Percentiles rank a stretch among this genome's conserved stretches.
Conservation (phyloP, 2,113 vertebrate species). For the Cathartes aura region DNA sequence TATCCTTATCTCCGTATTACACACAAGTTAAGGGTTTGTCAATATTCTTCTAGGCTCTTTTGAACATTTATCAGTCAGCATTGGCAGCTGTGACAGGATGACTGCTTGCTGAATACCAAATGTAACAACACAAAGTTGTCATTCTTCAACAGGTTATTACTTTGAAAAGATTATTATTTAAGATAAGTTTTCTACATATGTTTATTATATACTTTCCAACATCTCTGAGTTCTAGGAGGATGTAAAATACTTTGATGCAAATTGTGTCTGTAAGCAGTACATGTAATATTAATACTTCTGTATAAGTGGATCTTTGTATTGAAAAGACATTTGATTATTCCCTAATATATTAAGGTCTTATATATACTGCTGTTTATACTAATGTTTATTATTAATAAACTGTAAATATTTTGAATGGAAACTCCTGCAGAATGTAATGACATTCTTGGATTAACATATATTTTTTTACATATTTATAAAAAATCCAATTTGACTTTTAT, state of each 20-base stretch:
- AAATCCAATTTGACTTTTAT: not conserved
- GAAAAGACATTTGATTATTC: slow-evolving; percentile 47
- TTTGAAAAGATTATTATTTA: slow-evolving; percentile 73
- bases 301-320: slow-evolving; percentile 48
- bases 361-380: not conserved
- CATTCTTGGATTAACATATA: slow-evolving; percentile 9
- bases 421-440: not conserved
- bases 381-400: not conserved
- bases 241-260: slow-evolving; percentile 68
- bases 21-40: slow-evolving; percentile 74
- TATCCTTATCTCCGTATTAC: slow-evolving; percentile 76
- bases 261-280: slow-evolving; percentile 62
- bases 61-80: slow-evolving; percentile 75
- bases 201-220: slow-evolving; percentile 46
- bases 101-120: slow-evolving; percentile 69
- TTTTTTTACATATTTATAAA: not conserved
- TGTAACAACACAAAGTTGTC: slow-evolving; percentile 56
- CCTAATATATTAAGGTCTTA: slow-evolving; percentile 6
- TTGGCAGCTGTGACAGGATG: slow-evolving; percentile 70
- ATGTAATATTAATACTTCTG: slow-evolving; percentile 58
- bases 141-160: slow-evolving; percentile 77
- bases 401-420: slow-evolving; percentile 36
- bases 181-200: slow-evolving; percentile 69
- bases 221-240: slow-evolving; percentile 39
- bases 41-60: slow-evolving; percentile 75